Evolutionary conservation across 2,888 invertebrate species (phyloP), one percentile per base, ranked within the genome.

Genomic region (Junonia oenone): DNA sequence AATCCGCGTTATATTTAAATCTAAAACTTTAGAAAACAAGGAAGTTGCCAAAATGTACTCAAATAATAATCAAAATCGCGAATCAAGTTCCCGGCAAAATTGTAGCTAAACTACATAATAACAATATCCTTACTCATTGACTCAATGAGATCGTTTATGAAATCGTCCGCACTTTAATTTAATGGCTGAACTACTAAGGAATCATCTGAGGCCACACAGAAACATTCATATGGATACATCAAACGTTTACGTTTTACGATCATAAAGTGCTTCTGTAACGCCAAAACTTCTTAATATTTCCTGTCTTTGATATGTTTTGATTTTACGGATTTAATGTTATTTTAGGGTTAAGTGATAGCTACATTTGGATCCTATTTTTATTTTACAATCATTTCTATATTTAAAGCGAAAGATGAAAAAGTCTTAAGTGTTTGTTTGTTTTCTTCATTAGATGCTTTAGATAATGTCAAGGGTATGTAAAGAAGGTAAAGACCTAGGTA

Each of bases 111-210:
- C 33, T 29, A 15, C 13, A 17, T 47, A 43, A 59, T 56, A 56
- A 54, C 27, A n/a, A 45, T 50, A 45, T 59, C 51, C 48, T 48
- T 13, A 43, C 43, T 45, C 51, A 53, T 53, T 54, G 59, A 40
- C 50, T 59, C 56, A 56, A 56, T 54, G 53, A 51, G 48, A 37
- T 19, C 51, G 51, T 58, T 58, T 58, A 55, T 52, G 48, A 55
- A 59, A 59, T 54, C 51, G 13, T 37, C 47, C 46, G 47, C 56
- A 59, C 53, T 56, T 54, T 51, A 47, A 54, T 59, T 51, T 59
- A 54, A 59, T 51, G 56, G 37, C 51, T 31, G 38, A 48, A 40
- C 15, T 40, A 17, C 51, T 56, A 33, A 54, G 35, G 43, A 47
- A 40, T 45, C 47, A 51, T 38, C 38, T 9, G 11, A 9, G 59